Base-by-base conservation (phyloP, 2,797 vertebrate species). In the Schizopygopsis pylzovi region DNA sequence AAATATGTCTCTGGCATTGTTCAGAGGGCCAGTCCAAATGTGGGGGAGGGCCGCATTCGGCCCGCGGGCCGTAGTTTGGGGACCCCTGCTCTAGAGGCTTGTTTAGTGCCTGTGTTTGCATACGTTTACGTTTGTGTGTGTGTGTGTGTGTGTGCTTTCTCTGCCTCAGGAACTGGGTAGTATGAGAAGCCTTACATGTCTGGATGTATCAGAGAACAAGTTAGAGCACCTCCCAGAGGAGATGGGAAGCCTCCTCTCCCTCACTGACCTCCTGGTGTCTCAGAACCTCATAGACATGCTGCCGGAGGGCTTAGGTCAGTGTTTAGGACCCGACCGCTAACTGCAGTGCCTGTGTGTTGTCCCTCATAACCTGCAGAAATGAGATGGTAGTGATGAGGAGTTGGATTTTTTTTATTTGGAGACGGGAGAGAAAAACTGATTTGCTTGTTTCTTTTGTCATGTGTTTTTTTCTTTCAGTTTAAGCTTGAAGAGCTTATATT, bases 141-240 rank as follows among this genome's bases (percentile, higher is more conserved):
- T 39, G 39, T 61, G 6, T 61, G 7, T 90, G 25, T 59, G 9
- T 59, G 7, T 90, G 28, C 77, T 86, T 52, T 47, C 52, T 88
- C 13, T 77, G 72, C 82, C 63, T 72, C 82, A 99, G 98, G 98
- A 98, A 93, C 94, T 99, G 89, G 97, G 97, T 90, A 96, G 93
- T 86, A 96, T 99, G 95, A 97, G 96, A 93, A 99, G 93, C 94
- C 93, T 99, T 89, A 91, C 97, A 80, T 99, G 97, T 94, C 94
- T 99, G 92, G 98, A 99, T 92, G 96, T 99, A 83, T 99, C 98
- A 2, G 98, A 99, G 95, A 99, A 99, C 93, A 98, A 97, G 91
- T 91, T 99, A 92, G 98, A 97, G 92, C 95, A 92, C 89, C 97
- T 99, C 90, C 98, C 98, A 43, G 96, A 98, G 90, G 98, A 99